Conservation (phyloP, 2,113 vertebrate species). For the Caracal caracal region DNA sequence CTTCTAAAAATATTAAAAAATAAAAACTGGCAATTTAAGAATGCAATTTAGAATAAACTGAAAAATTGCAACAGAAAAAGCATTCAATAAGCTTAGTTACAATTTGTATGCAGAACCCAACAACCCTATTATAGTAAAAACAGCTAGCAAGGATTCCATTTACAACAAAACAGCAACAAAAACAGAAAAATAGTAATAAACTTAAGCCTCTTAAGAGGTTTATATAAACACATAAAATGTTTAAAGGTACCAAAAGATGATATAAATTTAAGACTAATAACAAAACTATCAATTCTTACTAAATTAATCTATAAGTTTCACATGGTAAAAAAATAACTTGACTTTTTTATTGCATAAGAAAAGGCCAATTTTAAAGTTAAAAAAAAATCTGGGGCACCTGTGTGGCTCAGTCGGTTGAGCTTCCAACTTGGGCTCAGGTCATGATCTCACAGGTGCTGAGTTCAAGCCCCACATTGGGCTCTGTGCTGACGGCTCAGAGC, state of each 20-base stretch:
- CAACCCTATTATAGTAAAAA: not conserved
- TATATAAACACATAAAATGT: not conserved
- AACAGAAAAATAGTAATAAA: not conserved
- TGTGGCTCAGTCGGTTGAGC: too few relatives aligned
- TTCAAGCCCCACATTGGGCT: too few relatives aligned
- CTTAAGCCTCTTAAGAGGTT: not conserved
- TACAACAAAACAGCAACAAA: not conserved
- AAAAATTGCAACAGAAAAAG: not conserved
- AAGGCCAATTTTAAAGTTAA: not conserved
- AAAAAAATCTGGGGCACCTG: too few relatives aligned
- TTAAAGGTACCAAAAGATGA: not conserved
- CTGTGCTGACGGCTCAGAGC: too few relatives aligned
- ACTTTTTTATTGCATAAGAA: not conserved
- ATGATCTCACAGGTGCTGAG: too few relatives aligned
- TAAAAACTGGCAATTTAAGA: not conserved
- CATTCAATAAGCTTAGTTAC: constrained; percentile 2
- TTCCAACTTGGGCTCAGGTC: too few relatives aligned
- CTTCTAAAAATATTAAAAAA: too few relatives aligned
- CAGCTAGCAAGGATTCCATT: not conserved
- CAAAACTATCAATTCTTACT: not conserved
- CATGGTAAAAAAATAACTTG: not conserved
- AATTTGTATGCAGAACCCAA: constrained; percentile 12
- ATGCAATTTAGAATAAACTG: not conserved
- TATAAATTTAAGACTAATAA: not conserved
- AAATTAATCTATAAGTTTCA: not conserved